Evolutionary conservation across 2,113 vertebrate genomes (phyloP).

Genomic region (Paraplagusia blochii): DNA sequence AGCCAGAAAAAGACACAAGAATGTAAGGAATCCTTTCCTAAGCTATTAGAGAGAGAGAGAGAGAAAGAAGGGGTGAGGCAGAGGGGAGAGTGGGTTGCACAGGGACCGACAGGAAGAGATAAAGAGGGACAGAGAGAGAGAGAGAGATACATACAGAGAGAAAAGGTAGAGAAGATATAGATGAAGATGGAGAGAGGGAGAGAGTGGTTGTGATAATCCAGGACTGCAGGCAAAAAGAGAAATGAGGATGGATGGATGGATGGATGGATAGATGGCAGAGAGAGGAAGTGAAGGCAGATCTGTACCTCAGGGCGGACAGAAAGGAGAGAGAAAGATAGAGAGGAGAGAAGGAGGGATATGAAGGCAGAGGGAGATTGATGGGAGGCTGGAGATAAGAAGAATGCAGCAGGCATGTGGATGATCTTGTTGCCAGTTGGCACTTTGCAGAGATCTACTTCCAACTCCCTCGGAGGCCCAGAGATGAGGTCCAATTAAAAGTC

Average conservation of each 20-base stretch:
- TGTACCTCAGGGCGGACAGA: conserved; percentile 5
- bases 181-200: conserved; percentile 29
- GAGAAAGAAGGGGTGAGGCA: conserved; percentile 2
- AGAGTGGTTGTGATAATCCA: conserved; percentile 30
- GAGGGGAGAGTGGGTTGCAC: conserved; percentile 28
- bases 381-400: conserved; percentile 43
- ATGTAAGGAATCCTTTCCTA: conserved; percentile 53
- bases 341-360: not conserved
- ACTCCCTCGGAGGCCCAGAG: conserved; percentile 37
- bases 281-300: conserved; percentile 34
- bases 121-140: conserved; percentile 3
- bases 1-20: conserved; percentile 51
- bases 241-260: no score
- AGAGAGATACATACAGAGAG: conserved; percentile 6
- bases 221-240: conserved; percentile 13
- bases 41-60: conserved; percentile 22
- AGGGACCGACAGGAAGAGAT: no score
- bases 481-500: conserved; percentile 60
- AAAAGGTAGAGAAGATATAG: conserved; percentile 5
- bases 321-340: conserved; percentile 22
- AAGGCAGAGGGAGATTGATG: conserved; percentile 19
- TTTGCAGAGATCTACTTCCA: conserved; percentile 57
- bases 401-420: conserved; percentile 37
- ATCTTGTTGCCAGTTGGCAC: conserved; percentile 52
- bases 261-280: conserved; percentile 27